Base-by-base conservation (phyloP, 92 coral and sea anemone species). In the Porites cylindrica region DNA sequence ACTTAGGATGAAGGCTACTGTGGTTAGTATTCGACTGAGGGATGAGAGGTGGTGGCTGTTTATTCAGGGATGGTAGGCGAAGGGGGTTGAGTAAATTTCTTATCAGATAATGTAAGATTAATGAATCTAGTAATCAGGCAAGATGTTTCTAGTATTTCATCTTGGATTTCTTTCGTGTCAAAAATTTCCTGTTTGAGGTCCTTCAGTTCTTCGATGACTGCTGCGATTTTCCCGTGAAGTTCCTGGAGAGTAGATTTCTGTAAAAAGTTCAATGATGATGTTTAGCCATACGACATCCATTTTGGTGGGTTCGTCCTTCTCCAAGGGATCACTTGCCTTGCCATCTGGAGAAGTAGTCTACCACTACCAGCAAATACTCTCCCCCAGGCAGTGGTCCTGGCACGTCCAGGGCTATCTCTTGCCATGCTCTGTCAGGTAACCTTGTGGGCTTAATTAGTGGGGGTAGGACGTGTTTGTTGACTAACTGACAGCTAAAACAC, bases 351-450 rank as follows among this genome's bases (percentile, higher is more conserved):
- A 63, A 80, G 66, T 81, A 90, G 77, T 91, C 88, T 12, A 91
- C 93, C 32, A 86, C 77, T 8, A 91, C 88, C 23, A 87, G 53
- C 51, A 69, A 70, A 64, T 87, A 43, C 51, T 86, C 91, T 47
- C 80, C 81, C 53, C 29, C 38, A 54, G 93, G 93, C 88, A 90
- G 23, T 7, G 91, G 91, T 1, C 93, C 91, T 7, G 87, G 79
- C 66, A 86, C 29, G 65, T 91, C 82, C 47, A 64, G 52, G 20
- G 88, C 88, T 47, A 86, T 81, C 50, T 91, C 88, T 52, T 86
- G 87, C 91, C 91, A 91, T 17, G 93, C 77, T 71, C 78, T 21
- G 6, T 86, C 82, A 24, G 88, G 91, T 81, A 91, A 54, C 53
- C 52, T 63, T 18, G 91, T 91, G 70, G 86, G 83, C 26, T 82